Evolutionary conservation across 2,888 invertebrate genomes (phyloP).

Genomic region (Orthosia incerta): DNA sequence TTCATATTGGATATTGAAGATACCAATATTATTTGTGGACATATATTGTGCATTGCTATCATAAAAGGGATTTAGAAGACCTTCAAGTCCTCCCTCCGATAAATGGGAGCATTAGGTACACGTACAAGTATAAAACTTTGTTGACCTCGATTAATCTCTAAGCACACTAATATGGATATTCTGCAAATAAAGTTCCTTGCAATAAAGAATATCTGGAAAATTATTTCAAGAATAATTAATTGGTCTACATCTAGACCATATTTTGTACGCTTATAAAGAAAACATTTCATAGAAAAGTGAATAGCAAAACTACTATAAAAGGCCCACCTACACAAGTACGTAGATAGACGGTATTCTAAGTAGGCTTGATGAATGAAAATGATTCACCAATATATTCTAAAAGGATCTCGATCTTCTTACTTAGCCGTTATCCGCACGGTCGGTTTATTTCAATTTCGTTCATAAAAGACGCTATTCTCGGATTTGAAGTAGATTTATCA

Average conservation of each 20-base stretch:
- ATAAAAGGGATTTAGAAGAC: background rate
- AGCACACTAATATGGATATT: background rate
- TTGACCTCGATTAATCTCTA: background rate
- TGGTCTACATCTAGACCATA: background rate
- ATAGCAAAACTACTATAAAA: conserved; percentile 55
- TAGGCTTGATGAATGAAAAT: conserved; percentile 87
- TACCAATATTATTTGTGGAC: too few species aligned
- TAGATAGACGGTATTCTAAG: conserved; percentile 62
- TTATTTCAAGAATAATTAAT: background rate
- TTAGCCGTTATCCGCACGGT: conserved; percentile 91
- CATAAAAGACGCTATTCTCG: conserved; percentile 91
- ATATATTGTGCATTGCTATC: background rate
- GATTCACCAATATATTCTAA: conserved; percentile 90
- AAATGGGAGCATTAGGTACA: too few species aligned
- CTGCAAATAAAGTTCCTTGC: background rate
- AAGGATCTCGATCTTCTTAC: conserved; percentile 90
- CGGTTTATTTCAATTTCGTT: conserved; percentile 92
- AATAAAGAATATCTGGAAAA: background rate
- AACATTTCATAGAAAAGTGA: conserved; percentile 34
- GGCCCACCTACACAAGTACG: conserved; percentile 38
- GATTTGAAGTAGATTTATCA: conserved; percentile 92
- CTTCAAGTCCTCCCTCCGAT: background rate
- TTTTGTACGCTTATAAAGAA: conserved; percentile 5
- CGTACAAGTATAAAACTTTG: background rate
- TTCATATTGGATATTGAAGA: background rate